A percentile compares a stretch with the other conserved stretches of the same genome.
Conservation (phyloP, 2,113 vertebrate genomes). For the Panurus biarmicus region DNA sequence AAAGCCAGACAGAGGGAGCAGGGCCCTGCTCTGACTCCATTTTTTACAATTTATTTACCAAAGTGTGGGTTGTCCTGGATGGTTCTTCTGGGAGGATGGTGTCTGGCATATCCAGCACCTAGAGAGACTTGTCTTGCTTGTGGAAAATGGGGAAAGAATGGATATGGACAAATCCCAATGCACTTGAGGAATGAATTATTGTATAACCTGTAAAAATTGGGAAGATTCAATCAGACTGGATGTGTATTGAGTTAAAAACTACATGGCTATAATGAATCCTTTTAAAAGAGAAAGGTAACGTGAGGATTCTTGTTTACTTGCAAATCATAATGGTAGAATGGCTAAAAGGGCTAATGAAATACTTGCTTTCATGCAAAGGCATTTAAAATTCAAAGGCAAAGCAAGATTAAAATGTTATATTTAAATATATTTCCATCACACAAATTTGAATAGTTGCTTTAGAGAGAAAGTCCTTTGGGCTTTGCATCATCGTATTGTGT, state of each 20-base stretch:
- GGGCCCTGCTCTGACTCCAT: rapidly evolving
- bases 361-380: not conserved
- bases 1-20: not conserved
- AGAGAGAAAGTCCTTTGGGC: not conserved
- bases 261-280: not conserved
- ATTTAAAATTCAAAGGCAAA: constrained; percentile 18
- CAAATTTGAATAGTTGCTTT: constrained; percentile 14
- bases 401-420: not conserved
- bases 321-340: not conserved
- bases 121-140: not conserved
- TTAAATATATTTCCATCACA: not conserved
- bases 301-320: not conserved
- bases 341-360: not conserved
- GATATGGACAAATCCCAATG: not conserved
- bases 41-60: not conserved
- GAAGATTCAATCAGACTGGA: not conserved
- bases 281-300: not conserved
- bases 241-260: not conserved
- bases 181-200: not conserved
- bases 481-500: not conserved
- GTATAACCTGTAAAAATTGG: not conserved
- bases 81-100: not conserved
- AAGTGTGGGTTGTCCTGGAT: not conserved
- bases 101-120: not conserved
- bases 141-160: not conserved